Evolutionary conservation across 2,797 vertebrate genomes (phyloP), one percentile per base, ranked within the genome.

Genomic region (Melanotaenia boesemani): DNA sequence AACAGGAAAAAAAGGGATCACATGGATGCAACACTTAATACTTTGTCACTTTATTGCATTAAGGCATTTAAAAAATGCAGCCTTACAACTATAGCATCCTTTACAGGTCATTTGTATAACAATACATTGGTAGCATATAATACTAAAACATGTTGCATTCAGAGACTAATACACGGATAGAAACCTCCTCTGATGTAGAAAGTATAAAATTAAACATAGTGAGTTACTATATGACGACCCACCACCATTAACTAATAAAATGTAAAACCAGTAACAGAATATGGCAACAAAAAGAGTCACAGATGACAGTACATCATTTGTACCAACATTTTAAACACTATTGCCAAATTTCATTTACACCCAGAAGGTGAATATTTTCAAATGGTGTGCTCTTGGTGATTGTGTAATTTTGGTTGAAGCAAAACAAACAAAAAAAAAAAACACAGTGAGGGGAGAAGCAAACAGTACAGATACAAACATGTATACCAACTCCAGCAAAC

Each of bases 31-130:
- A 71, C 70, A 68, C 28, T 71, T 72, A 6, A 28, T 24, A 55
- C 55, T 55, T 55, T 13, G 4, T 55, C 12, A 16, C 77, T 90
- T 89, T 91, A 89, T 89, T 92, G 69, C 63, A 81, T 83, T 79
- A 87, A 89, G 86, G 88, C 88, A 85, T 82, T 80, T 85, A 48
- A 84, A 85, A 92, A 90, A 89, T 70, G 71, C 22, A 70, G 73
- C 68, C 81, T 83, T 80, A 63, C 46, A 81, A 83, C 41, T 62
- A 79, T 80, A 67, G 81, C 82, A 90, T 86, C 68, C 24, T 46
- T 41, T 11, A 63, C 39, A 26, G 78, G 66, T 56, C 13, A 65
- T 72, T 59, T 65, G 9, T 78, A 63, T 67, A 60, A 66, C 34
- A 76, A 75, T 75, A 72, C 64, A 79, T 52, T 50, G n/a, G 55